Conservation (phyloP, 1,140 invertebrate species). For the Drosophila hydei region DNA sequence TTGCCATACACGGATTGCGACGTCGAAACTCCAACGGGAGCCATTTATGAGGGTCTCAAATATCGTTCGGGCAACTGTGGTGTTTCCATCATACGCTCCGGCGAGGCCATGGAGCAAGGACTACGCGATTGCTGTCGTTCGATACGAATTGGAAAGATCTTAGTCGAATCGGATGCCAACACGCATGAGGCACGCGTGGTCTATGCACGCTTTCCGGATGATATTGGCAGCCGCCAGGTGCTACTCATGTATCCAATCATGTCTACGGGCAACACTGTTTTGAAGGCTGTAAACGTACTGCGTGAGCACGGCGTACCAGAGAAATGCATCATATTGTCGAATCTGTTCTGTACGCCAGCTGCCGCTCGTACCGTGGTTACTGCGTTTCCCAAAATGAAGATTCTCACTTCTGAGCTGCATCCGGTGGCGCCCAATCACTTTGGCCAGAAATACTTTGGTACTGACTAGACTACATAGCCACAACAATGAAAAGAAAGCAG, state of each 20-base stretch:
- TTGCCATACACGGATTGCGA: slow-evolving; percentile 95
- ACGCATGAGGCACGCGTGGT: slow-evolving; percentile 98
- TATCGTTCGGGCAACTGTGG: slow-evolving; percentile 99
- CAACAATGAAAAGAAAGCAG: slow-evolving; percentile 19
- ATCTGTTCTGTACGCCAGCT: slow-evolving; percentile 97
- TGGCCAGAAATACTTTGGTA: slow-evolving; percentile 99
- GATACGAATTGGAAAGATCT: slow-evolving; percentile 98
- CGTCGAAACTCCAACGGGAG: slow-evolving; percentile 96
- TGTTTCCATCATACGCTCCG: slow-evolving; percentile 97
- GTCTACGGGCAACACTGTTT: slow-evolving; percentile 98
- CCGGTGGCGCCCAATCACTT: slow-evolving; percentile 98
- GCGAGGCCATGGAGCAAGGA: slow-evolving; percentile 99
- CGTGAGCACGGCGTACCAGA: slow-evolving; percentile 97
- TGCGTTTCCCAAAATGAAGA: slow-evolving; percentile 96
- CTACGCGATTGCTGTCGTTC: slow-evolving; percentile 98
- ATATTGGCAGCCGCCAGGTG: slow-evolving; percentile 95
- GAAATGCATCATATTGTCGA: slow-evolving; percentile 97
- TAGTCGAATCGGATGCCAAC: slow-evolving; percentile 98
- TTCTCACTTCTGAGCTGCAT: slow-evolving; percentile 97
- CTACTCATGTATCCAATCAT: slow-evolving; percentile 99
- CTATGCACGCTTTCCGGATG: slow-evolving; percentile 98
- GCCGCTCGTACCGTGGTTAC: slow-evolving; percentile 94
- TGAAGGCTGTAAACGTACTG: slow-evolving; percentile 94
- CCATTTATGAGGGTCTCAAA: slow-evolving; percentile 94
- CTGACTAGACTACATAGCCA: slow-evolving; percentile 88